These are phyloP conservation scores for Cherax quadricarinatus DNA, from an alignment of 1,140 invertebrate species.

Conservation along the genomic window DNA sequence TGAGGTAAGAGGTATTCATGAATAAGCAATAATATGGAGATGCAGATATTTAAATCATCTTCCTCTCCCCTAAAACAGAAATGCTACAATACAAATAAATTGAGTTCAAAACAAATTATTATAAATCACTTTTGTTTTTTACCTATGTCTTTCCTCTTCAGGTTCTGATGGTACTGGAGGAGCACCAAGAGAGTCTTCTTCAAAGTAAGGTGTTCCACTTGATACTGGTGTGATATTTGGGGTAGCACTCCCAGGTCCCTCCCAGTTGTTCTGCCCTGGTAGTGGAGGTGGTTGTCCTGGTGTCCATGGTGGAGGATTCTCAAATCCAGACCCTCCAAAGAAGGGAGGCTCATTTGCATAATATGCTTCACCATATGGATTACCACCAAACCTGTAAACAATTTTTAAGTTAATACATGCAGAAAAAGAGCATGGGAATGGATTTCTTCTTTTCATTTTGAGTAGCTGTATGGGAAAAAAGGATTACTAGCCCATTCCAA, in stretches of 20 bases:
- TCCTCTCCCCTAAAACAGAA: too few relatives aligned
- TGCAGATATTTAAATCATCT: too few relatives aligned
- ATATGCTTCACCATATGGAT: slow-evolving; percentile 54
- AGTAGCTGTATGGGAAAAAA: too few relatives aligned
- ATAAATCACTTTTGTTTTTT: too few relatives aligned
- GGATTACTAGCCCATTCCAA: too few relatives aligned
- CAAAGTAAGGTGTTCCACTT: slow-evolving; percentile 38
- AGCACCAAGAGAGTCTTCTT: slow-evolving; percentile 47
- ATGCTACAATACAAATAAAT: too few relatives aligned
- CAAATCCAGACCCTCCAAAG: slow-evolving; percentile 25
- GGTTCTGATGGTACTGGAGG: slow-evolving; percentile 36
- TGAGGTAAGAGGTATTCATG: too few relatives aligned
- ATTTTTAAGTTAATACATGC: neutral
- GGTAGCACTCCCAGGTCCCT: slow-evolving; percentile 17
- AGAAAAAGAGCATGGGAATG: neutral
- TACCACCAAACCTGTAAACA: slow-evolving; percentile 51
- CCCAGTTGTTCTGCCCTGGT: slow-evolving; percentile 39
- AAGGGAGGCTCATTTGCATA: slow-evolving; percentile 20
- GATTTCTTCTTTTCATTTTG: neutral
- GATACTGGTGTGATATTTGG: slow-evolving; percentile 47
- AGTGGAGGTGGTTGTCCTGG: slow-evolving; percentile 11
- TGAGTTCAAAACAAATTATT: too few relatives aligned
- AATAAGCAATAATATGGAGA: too few relatives aligned
- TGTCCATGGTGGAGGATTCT: slow-evolving; percentile 27
- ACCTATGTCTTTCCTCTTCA: slow-evolving; percentile 60